Conservation (phyloP, 64 coral and sea anemone genomes). For the Pocillopora damicornis region DNA sequence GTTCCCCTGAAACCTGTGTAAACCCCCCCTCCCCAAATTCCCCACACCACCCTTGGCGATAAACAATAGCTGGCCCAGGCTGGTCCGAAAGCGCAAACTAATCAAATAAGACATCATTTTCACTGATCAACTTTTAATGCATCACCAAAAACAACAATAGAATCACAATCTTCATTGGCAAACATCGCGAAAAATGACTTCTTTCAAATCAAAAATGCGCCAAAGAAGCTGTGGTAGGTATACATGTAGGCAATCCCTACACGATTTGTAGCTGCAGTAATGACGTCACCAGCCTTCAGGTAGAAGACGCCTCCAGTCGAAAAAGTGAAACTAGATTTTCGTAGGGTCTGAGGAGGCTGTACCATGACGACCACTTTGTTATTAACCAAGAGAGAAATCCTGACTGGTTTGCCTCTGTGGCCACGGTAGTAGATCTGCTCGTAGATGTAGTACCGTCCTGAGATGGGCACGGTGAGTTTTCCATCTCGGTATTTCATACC, state of each 20-base stretch:
- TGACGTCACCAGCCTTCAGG: constrained; percentile 21
- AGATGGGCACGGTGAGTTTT: constrained; percentile 7
- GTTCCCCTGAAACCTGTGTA: too few relatives aligned
- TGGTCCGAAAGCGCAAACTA: too few relatives aligned
- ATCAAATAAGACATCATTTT: too few relatives aligned
- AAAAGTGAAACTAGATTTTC: neutral
- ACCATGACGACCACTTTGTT: constrained; percentile 17
- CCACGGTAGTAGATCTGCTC: constrained; percentile 9
- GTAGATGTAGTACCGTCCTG: constrained; percentile 22
- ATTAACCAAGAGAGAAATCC: neutral
- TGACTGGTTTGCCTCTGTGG: neutral
- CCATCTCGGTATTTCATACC: constrained; percentile 19
- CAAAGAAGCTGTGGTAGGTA: constrained; percentile 28
- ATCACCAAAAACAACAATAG: too few relatives aligned
- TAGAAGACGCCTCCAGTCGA: constrained; percentile 2
- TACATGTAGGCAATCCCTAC: neutral
- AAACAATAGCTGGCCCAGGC: too few relatives aligned
- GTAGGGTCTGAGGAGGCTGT: neutral
- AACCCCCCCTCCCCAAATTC: too few relatives aligned
- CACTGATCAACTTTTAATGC: too few relatives aligned
- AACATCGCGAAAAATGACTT: too few relatives aligned
- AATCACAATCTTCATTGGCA: too few relatives aligned
- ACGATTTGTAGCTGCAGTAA: neutral
- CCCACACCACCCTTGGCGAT: too few relatives aligned
- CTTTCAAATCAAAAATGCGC: constrained; percentile 23